Base-by-base conservation (phyloP, 2,888 invertebrate species). In the Zonitis immaculata region DNA sequence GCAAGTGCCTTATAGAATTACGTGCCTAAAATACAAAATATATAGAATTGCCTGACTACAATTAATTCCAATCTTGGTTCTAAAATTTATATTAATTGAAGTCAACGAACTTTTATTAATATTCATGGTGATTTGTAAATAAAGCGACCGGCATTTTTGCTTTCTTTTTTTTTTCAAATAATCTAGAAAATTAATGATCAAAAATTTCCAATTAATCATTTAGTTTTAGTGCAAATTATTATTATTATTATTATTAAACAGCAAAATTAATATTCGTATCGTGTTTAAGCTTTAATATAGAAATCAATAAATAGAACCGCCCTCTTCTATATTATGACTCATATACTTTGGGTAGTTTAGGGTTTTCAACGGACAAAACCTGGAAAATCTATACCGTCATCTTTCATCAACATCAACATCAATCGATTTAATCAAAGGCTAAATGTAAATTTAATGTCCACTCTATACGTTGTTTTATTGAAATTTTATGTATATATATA, bases 261-360 rank as follows among this genome's bases (percentile, higher is more conserved):
- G n/a, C n/a, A n/a, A n/a, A n/a, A n/a, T n/a, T n/a, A n/a, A n/a
- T n/a, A n/a, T n/a, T n/a, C n/a, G n/a, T n/a, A n/a, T n/a, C n/a
- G n/a, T n/a, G n/a, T n/a, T n/a, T n/a, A n/a, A n/a, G n/a, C n/a
- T n/a, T n/a, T n/a, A n/a, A n/a, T 35, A 45, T 47, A 54, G 58
- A 59, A 59, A 61, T 61, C 61, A 59, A 61, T 61, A 61, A 47
- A 50, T 44, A 44, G 47, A 49, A 43, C 50, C n/a, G n/a, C n/a
- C n/a, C n/a, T n/a, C n/a, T n/a, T n/a, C n/a, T n/a, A n/a, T n/a
- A n/a, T n/a, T 22, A 54, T 54, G 54, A 54, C 50, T 54, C 54
- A n/a, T n/a, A n/a, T n/a, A n/a, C n/a, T n/a, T n/a, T n/a, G n/a
- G n/a, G n/a, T n/a, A n/a, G 32, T 32, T 32, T 7, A 14, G 32